A percentile compares a stretch with the other conserved stretches of the same genome.
phyloP scores from a whole-genome alignment of 2,797 vertebrate species.

The Syncerus caffer region DNA sequence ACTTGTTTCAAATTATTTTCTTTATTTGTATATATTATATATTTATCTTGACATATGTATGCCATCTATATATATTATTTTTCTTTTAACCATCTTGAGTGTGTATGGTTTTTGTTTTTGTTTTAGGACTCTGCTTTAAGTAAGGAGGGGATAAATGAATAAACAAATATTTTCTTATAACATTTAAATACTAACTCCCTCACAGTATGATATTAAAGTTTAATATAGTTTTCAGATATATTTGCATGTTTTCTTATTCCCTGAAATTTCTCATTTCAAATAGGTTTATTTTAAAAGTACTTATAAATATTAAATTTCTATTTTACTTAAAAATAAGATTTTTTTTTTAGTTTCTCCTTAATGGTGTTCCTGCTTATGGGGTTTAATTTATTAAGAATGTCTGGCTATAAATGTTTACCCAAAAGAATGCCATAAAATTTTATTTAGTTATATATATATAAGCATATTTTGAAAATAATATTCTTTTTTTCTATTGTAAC shows the following conservation, averaged over 20 bases:
- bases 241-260: neutral
- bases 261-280: neutral
- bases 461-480: slow-evolving; percentile 31
- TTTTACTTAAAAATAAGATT: neutral
- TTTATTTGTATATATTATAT: neutral
- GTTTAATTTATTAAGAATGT: neutral
- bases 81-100: neutral
- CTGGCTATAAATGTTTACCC: neutral
- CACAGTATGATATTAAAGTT: neutral
- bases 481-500: slow-evolving; percentile 29
- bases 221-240: neutral
- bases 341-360: neutral
- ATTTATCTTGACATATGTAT: neutral
- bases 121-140: neutral
- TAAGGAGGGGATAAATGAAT: neutral
- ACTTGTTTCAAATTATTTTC: neutral
- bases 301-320: neutral
- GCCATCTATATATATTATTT: neutral
- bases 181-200: neutral
- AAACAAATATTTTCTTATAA: neutral
- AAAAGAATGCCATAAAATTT: neutral
- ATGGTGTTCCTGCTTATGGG: neutral
- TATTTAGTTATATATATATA: neutral
- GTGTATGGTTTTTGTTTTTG: neutral
- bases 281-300: neutral